Evolutionary conservation across 2,888 invertebrate genomes (phyloP).

Genomic region (Drosophila algonquin): DNA sequence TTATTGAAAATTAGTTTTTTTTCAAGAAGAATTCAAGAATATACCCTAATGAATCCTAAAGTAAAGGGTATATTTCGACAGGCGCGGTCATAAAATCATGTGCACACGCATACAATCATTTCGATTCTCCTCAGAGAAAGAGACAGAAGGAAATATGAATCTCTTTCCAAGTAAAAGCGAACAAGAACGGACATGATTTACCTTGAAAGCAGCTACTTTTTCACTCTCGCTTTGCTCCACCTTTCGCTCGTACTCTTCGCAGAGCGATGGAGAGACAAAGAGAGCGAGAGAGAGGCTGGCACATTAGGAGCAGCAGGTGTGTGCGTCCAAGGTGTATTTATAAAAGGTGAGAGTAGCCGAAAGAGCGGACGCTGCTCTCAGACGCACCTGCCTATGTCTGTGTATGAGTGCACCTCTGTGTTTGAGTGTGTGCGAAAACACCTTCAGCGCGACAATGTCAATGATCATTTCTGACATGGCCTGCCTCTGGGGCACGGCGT

Average conservation of each 20-base stretch:
- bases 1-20: too few species aligned
- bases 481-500: slow-evolving; percentile 29
- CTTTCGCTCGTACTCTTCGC: slow-evolving; percentile 19
- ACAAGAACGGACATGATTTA: slow-evolving; percentile 52
- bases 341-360: slow-evolving; percentile 18
- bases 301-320: slow-evolving; percentile 63
- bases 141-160: neutral
- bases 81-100: too few species aligned
- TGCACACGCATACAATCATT: neutral
- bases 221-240: slow-evolving; percentile 41
- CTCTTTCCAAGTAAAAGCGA: neutral
- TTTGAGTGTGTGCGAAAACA: slow-evolving; percentile 55
- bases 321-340: slow-evolving; percentile 65
- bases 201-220: slow-evolving; percentile 65
- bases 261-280: neutral
- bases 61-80: too few species aligned
- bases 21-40: too few species aligned
- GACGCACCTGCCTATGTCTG: slow-evolving; percentile 42
- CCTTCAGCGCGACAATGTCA: slow-evolving; percentile 77
- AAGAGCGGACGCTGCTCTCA: slow-evolving; percentile 62
- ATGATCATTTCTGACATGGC: slow-evolving; percentile 74
- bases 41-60: too few species aligned
- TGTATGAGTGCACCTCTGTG: slow-evolving; percentile 17
- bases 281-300: neutral
- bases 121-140: neutral